Evolutionary conservation across 2,888 invertebrate genomes (phyloP), one percentile per base, ranked within the genome.

Genomic region (Spilarctia lutea): DNA sequence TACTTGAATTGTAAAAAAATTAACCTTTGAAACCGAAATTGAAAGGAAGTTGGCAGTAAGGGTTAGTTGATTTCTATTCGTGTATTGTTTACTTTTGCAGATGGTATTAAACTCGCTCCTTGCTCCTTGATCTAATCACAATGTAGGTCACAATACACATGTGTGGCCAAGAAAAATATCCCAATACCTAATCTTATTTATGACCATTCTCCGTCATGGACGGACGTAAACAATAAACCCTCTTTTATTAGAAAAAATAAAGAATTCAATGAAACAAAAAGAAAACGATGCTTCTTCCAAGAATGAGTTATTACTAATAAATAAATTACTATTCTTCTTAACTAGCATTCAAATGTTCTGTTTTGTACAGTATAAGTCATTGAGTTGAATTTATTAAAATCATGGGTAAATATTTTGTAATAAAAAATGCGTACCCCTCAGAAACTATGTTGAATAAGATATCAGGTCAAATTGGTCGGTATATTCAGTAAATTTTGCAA

Each of bases 31-130:
- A 92, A 92, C 90, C 86, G 89, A 91, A 89, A 71, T 91, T 86
- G 88, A 94, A 94, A 94, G 92, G 95, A 94, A 94, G 91, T 92
- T 89, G 91, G 91, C 88, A 85, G 90, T 91, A 94, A 94, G 94
- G 94, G 95, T 95, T 94, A 94, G 90, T 85, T 83, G 88, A 90
- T 90, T 91, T 91, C 85, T 90, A 87, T 90, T 85, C 82, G 76
- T 78, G 75, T 82, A 89, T 94, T 94, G 90, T 95, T 87, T 82
- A 75, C 79, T 75, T 63, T 76, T 85, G 89, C 93, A 93, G 92
- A 94, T 91, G 94, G 90, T 87, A 89, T 92, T 86, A 88, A 80
- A 88, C 90, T 92, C 82, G 87, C 89, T 90, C 83, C 88, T 90
- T 92, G 91, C 91, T 92, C 92, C 90, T 87, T 94, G 94, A 93